A percentile compares a stretch with the other conserved stretches of the same genome.
Evolutionary conservation across 2,888 invertebrate species (phyloP).

Genomic region (Schizotus pectinicornis): DNA sequence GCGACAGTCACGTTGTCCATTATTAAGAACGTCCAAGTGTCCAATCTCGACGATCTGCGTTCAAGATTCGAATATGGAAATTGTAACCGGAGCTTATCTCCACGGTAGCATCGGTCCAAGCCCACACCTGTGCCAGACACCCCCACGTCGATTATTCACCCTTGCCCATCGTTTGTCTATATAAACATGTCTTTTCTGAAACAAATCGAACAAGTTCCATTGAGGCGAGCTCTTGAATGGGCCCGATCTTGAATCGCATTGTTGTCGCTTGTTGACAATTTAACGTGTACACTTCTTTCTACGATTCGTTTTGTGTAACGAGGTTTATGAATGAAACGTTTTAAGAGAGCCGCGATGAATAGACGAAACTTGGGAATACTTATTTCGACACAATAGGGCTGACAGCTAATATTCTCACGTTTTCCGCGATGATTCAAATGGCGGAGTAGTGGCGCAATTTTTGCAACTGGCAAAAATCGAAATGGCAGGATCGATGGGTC

Average conservation of each 20-base stretch:
- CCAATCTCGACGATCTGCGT: slow-evolving; percentile 30
- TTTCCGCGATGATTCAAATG: too few species aligned
- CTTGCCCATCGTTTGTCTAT: background rate
- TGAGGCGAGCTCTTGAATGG: slow-evolving; percentile 6
- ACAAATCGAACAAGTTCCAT: slow-evolving; percentile 27
- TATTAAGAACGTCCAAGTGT: slow-evolving; percentile 17
- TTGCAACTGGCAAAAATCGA: too few species aligned
- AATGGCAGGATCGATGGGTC: slow-evolving; percentile 1
- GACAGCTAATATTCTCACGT: background rate
- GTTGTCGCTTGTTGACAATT: slow-evolving; percentile 30
- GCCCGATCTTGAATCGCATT: slow-evolving; percentile 20
- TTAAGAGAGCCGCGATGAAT: background rate
- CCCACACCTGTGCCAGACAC: slow-evolving; percentile 21
- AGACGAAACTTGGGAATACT: background rate
- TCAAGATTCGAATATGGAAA: slow-evolving; percentile 40
- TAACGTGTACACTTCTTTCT: slow-evolving; percentile 23
- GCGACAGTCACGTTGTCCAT: slow-evolving; percentile 5
- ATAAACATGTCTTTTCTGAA: slow-evolving; percentile 4
- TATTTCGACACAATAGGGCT: background rate
- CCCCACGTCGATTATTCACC: slow-evolving; percentile 17
- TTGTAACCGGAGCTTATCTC: slow-evolving; percentile 45
- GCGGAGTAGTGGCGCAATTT: too few species aligned
- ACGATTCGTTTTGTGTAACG: slow-evolving; percentile 20
- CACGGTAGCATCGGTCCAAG: slow-evolving; percentile 39
- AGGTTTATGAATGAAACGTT: slow-evolving; percentile 25